Base-by-base conservation (phyloP, 2,888 invertebrate genomes). In the Nymphalis c-album region DNA sequence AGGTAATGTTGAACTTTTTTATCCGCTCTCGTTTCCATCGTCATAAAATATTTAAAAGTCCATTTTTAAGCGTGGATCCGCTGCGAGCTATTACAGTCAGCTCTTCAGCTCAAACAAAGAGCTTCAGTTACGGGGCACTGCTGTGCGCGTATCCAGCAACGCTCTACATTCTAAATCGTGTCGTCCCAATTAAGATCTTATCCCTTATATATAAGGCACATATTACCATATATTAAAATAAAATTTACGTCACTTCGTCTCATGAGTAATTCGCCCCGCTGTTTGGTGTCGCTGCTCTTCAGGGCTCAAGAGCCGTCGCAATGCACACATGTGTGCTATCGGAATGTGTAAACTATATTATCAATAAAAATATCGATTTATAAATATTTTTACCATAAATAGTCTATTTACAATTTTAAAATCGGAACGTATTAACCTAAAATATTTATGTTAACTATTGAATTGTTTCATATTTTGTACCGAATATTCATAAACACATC, bases 61-160 rank as follows among this genome's bases (percentile, higher is more conserved):
- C 86, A 90, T 89, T 90, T 90, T 90, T 86, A 89, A 89, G 85
- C 88, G 80, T 79, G 82, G 86, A 90, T 89, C 85, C 85, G 88
- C 87, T 89, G 90, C 88, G 88, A 89, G 90, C 91, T 91, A 91
- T 91, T 92, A 91, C 86, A 90, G 88, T 86, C 90, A 89, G 87
- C 90, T 86, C 90, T 91, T 90, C 88, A 91, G 83, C 81, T 86
- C 87, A 89, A 91, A 91, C 91, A 91, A 91, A 91, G 90, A 86
- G 89, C 85, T 83, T 81, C 86, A 86, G 86, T 84, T 87, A 86
- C 85, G 86, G 81, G 84, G 82, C 85, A 82, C 80, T 81, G 86
- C 85, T 84, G 80, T 81, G 76, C 81, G 85, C 85, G 82, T 82
- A 86, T 84, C 83, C 75, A 81, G 40, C 50, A 45, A 50, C 46